Evolutionary conservation across 2,888 invertebrate species (phyloP).

Genomic region (Idaea dimidiata): DNA sequence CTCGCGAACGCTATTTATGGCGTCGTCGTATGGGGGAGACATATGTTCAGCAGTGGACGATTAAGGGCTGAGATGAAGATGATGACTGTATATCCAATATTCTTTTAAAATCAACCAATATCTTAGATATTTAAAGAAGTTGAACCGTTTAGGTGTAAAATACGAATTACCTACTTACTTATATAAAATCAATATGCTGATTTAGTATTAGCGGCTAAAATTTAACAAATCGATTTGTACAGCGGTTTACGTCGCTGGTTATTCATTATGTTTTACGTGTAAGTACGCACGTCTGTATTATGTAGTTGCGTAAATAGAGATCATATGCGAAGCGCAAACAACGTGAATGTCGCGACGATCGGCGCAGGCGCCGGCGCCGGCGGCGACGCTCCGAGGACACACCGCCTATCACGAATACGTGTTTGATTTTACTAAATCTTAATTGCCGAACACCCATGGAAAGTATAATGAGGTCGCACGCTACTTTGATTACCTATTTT

Average conservation of each 20-base stretch:
- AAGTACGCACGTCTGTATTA: background rate
- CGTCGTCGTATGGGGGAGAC: too few species aligned
- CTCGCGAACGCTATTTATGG: too few species aligned
- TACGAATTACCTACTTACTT: background rate
- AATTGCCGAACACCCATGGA: conserved; percentile 19
- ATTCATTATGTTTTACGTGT: background rate
- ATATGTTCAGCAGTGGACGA: too few species aligned
- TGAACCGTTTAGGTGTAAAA: background rate
- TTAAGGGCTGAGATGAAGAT: too few species aligned
- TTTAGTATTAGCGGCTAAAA: background rate
- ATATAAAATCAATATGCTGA: background rate
- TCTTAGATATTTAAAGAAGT: too few species aligned
- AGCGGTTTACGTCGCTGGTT: background rate
- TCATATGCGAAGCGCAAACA: conserved; percentile 68
- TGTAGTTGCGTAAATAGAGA: conserved; percentile 70
- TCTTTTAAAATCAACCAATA: too few species aligned
- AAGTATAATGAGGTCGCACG: conserved; percentile 6
- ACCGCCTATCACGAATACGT: conserved; percentile 41
- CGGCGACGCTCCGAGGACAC: conserved; percentile 47
- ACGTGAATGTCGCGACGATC: conserved; percentile 55
- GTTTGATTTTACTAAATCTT: conserved; percentile 39
- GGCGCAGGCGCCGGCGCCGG: conserved; percentile 41
- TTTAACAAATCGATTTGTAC: background rate
- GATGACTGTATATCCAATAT: too few species aligned
- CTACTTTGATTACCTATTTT: conserved; percentile 4